phyloP scores from a whole-genome alignment of 2,113 vertebrate species.

The Willisornis vidua region DNA sequence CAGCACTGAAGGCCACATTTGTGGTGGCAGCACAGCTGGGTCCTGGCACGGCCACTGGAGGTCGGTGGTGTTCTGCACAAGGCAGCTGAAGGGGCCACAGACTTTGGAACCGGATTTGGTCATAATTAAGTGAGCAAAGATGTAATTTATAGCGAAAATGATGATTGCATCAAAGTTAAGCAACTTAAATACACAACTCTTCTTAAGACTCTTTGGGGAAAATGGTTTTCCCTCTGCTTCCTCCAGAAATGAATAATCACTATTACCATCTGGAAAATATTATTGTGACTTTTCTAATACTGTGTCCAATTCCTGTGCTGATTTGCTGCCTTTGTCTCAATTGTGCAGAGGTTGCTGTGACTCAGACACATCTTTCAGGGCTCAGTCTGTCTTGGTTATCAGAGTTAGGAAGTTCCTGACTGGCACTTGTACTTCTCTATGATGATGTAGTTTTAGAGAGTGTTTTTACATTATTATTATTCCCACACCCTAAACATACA shows the following conservation, averaged over 20 bases:
- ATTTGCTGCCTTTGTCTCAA: not conserved
- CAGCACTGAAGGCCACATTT: not conserved
- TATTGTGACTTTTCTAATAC: not conserved
- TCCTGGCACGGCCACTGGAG: not conserved
- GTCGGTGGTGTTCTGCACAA: not conserved
- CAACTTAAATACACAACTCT: not conserved
- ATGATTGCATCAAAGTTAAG: not conserved
- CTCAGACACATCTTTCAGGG: not conserved
- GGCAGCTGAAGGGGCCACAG: not conserved
- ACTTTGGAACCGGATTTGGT: not conserved
- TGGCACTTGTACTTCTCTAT: not conserved
- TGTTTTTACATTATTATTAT: not conserved
- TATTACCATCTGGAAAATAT: conserved; percentile 19
- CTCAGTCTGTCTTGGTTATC: not conserved
- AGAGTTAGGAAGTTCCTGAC: not conserved
- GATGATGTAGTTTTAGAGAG: not conserved
- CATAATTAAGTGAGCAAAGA: not conserved
- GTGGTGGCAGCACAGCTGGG: not conserved
- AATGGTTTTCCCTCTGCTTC: not conserved
- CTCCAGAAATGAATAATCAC: conserved; percentile 1
- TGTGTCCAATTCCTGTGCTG: not conserved
- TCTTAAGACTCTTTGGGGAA: not conserved
- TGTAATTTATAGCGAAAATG: not conserved
- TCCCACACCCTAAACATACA: not conserved
- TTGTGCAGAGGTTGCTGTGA: not conserved